These are phyloP conservation scores for Lithodes maja DNA, from an alignment of 2,888 invertebrate species.

Conservation along the genomic window DNA sequence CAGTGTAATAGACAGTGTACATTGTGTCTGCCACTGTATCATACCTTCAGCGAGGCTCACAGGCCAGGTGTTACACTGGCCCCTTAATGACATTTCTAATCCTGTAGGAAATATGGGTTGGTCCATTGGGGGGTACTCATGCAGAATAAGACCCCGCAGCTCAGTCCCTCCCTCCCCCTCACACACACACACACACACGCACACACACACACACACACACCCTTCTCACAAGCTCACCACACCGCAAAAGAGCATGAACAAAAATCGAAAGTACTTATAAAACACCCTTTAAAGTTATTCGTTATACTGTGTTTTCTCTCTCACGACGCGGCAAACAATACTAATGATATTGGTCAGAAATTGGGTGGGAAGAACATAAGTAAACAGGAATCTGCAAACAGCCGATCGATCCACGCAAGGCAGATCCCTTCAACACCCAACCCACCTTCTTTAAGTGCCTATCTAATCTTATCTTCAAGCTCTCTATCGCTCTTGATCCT, in stretches of 20 bases:
- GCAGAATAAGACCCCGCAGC: constrained; percentile 56
- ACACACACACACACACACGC: not conserved
- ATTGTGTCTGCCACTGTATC: not conserved
- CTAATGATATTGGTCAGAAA: too few relatives aligned
- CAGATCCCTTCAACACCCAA: too few relatives aligned
- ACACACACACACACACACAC: too few relatives aligned
- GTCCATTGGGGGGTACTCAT: constrained; percentile 49
- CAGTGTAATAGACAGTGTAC: not conserved
- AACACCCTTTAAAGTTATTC: too few relatives aligned
- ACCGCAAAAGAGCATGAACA: not conserved
- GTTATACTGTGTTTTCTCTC: too few relatives aligned
- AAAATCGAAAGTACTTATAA: not conserved
- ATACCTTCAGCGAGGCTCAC: not conserved
- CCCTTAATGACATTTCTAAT: constrained; percentile 62
- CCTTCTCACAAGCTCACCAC: not conserved
- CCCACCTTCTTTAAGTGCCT: too few relatives aligned
- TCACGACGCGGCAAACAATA: too few relatives aligned
- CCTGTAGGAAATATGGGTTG: constrained; percentile 61
- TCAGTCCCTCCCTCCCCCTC: not conserved
- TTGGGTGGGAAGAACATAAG: too few relatives aligned
- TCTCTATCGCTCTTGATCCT: too few relatives aligned
- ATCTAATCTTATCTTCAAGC: too few relatives aligned
- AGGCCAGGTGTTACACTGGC: constrained; percentile 53
- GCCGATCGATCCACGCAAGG: too few relatives aligned
- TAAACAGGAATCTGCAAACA: too few relatives aligned